Percentiles rank a stretch among this genome's conserved stretches.
These are phyloP conservation scores for Bombus confusus DNA, from an alignment of 1,140 invertebrate genomes.

Conservation along the genomic window DNA sequence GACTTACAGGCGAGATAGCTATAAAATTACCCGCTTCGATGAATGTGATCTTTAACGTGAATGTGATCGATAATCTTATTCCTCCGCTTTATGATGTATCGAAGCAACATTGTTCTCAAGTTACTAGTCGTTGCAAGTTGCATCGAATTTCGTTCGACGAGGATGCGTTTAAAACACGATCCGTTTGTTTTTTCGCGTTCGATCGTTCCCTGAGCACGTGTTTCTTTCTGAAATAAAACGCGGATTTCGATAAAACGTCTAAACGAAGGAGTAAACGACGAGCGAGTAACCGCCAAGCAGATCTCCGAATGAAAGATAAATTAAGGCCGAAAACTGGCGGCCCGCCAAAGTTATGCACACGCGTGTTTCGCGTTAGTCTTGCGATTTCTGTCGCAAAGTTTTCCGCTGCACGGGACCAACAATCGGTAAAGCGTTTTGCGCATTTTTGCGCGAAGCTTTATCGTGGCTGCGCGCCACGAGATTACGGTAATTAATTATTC, in stretches of 20 bases:
- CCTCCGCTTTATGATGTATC: no score
- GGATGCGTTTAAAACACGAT: background rate
- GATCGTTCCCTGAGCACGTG: no score
- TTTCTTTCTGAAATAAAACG: no score
- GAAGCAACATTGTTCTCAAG: background rate
- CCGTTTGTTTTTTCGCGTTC: background rate
- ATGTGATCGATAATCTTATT: no score
- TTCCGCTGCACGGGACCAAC: slow-evolving; percentile 16
- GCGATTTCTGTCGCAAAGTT: slow-evolving; percentile 44
- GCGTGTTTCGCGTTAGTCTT: slow-evolving; percentile 23
- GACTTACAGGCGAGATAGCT: no score
- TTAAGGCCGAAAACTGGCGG: slow-evolving; percentile 30
- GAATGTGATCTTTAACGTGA: background rate
- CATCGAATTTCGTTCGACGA: background rate
- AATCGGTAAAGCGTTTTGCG: slow-evolving; percentile 39
- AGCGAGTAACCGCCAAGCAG: background rate
- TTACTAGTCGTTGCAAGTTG: background rate
- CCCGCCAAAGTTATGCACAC: slow-evolving; percentile 19
- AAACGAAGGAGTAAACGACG: background rate
- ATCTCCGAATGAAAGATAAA: slow-evolving; percentile 39
- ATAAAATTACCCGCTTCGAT: background rate
- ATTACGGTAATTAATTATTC: no score
- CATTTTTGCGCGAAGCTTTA: slow-evolving; percentile 27
- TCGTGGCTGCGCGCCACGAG: background rate
- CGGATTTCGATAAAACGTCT: no score